A percentile compares a stretch with the other conserved stretches of the same genome.
phyloP scores from a whole-genome alignment of 92 coral and sea anemone species.

The Umimayanthus kanabou region DNA sequence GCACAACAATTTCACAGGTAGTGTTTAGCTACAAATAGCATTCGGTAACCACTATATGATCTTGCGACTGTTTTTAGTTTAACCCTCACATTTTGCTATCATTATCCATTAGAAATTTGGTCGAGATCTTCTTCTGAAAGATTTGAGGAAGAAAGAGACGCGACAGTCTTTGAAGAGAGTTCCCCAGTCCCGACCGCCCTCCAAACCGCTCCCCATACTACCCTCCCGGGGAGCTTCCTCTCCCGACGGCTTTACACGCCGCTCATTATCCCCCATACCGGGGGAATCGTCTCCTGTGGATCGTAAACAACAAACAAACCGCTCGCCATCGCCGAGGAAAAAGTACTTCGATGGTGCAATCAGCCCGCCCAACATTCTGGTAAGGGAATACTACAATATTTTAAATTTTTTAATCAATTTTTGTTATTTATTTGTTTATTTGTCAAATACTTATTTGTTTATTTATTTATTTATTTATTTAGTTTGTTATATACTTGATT shows the following conservation, averaged over 20 bases:
- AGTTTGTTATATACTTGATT: too few species aligned
- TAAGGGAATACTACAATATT: not conserved
- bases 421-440: too few species aligned
- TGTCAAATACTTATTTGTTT: too few species aligned
- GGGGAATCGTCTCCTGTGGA: constrained; percentile 2
- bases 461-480: too few species aligned
- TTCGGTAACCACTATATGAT: too few species aligned
- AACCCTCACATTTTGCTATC: not conserved
- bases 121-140: constrained; percentile 73
- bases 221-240: constrained; percentile 54
- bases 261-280: constrained; percentile 8
- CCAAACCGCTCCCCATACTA: constrained; percentile 53
- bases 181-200: constrained; percentile 47
- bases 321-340: constrained; percentile 21
- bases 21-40: too few species aligned
- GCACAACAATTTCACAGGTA: too few species aligned
- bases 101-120: constrained; percentile 49
- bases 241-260: constrained; percentile 39
- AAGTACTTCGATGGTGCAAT: constrained; percentile 7
- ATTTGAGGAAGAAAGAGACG: constrained; percentile 79
- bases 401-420: too few species aligned
- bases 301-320: not conserved
- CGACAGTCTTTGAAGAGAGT: constrained; percentile 84
- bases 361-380: constrained; percentile 37
- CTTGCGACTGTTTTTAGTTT: not conserved